Evolutionary conservation across 2,113 vertebrate genomes (phyloP).

Genomic region (Mus pahari): DNA sequence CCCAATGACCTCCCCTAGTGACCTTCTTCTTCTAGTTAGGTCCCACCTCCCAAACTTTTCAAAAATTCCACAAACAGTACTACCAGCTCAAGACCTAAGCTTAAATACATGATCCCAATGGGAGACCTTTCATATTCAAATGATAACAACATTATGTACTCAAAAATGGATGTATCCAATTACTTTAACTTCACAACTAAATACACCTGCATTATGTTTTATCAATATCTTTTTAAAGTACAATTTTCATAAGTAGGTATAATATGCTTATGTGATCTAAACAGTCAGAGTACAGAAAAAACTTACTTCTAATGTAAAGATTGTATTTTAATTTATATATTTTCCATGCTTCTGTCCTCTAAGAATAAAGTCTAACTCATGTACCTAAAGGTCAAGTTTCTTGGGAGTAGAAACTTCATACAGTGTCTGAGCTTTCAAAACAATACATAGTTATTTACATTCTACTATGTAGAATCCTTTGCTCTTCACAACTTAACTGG

Average conservation of each 20-base stretch:
- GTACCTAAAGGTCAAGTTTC: conserved; percentile 44
- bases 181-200: conserved; percentile 20
- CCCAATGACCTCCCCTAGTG: not conserved
- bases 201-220: not conserved
- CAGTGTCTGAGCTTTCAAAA: conserved; percentile 20
- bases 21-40: not conserved
- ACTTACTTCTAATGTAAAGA: conserved; percentile 18
- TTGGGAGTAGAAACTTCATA: not conserved
- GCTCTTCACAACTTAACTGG: not conserved
- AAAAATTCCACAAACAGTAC: not conserved
- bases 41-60: not conserved
- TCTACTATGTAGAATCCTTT: not conserved
- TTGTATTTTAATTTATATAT: conserved; percentile 54
- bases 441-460: not conserved
- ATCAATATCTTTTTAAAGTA: conserved; percentile 38
- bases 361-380: conserved; percentile 40
- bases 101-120: not conserved
- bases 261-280: conserved; percentile 40
- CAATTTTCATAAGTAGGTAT: conserved; percentile 42
- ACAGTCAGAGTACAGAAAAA: not conserved
- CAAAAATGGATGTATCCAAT: not conserved
- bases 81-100: not conserved
- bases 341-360: conserved; percentile 13
- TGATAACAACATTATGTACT: not conserved
- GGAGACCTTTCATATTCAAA: not conserved